Base-by-base conservation (phyloP, 2,888 invertebrate species). In the Parthenolecanium corni region DNA sequence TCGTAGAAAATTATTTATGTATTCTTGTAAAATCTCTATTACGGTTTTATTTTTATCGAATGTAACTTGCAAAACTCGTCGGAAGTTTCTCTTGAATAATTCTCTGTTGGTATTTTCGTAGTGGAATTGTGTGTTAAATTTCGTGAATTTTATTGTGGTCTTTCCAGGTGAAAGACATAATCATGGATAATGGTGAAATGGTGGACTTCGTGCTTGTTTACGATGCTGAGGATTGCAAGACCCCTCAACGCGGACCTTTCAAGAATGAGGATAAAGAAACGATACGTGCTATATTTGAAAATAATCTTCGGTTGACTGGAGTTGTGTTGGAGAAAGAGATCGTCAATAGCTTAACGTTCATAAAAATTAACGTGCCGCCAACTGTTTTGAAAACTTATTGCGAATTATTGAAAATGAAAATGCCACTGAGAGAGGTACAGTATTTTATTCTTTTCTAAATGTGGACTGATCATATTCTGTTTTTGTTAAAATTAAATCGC, bases 311-410 rank as follows among this genome's bases (percentile, higher is more conserved):
- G 12, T 63, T 64, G 40, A 62, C 66, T 64, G 66, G 66, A n/a
- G 53, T 67, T 38, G 61, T 62, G 24, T 51, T 67, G 3, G 66
- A 67, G 54, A 64, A 65, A 52, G 65, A 66, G 40, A 52, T 58
- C 20, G 52, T 65, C 36, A 64, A 65, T 40, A 52, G 65, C 56
- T 64, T 67, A 40, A 64, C 62, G 18, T 67, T 90, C 75, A 79
- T 89, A 66, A 94, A 94, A 82, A 81, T 95, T 65, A 90, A 93
- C 74, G 89, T 90, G 1, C 90, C 94, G 0, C 75, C 81, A 68
- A 81, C 85, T 71, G 89, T 94, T 5, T 75, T 94, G 56, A 80
- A 85, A 68, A 80, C 90, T 69, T 94, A 94, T 75, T 84, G 90
- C 65, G 95, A 95, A 76, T 88, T 93, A 70, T 79, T 94, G 69